A percentile compares a stretch with the other conserved stretches of the same genome.
phyloP scores from a whole-genome alignment of 2,888 invertebrate genomes.

The Hirudinaria manillensis region DNA sequence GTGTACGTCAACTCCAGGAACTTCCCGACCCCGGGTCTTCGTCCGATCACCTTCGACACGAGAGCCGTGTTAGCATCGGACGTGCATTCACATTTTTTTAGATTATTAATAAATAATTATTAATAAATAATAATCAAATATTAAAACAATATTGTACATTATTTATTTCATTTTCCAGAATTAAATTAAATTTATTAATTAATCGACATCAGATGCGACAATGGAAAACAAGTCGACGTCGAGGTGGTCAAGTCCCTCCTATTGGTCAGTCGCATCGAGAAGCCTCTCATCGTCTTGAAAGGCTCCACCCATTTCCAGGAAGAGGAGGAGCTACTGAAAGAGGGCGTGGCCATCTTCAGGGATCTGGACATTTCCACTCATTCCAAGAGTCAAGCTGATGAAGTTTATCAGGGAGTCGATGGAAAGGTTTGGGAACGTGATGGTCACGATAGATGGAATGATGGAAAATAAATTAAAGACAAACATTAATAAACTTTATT shows the following conservation, averaged over 20 bases:
- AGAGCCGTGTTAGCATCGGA: conserved; percentile 65
- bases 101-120: not conserved
- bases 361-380: conserved; percentile 66
- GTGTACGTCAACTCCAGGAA: conserved; percentile 84
- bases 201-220: conserved; percentile 63
- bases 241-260: conserved; percentile 57
- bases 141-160: not conserved
- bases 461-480: too few species aligned
- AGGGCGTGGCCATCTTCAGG: conserved; percentile 80
- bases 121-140: not conserved
- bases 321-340: conserved; percentile 76
- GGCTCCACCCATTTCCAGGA: conserved; percentile 76
- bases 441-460: too few species aligned
- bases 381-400: conserved; percentile 43
- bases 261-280: conserved; percentile 77
- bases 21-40: conserved; percentile 87
- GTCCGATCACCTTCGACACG: conserved; percentile 76
- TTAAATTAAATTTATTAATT: not conserved
- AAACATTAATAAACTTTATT: not conserved
- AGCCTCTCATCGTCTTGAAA: conserved; percentile 72
- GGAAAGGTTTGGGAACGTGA: conserved; percentile 12
- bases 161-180: not conserved
- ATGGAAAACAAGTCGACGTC: conserved; percentile 65
- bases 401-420: conserved; percentile 23
- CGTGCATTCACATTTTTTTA: not conserved